Evolutionary conservation across 2,888 invertebrate species (phyloP), one percentile per base, ranked within the genome.

Genomic region (Mythimna impura): DNA sequence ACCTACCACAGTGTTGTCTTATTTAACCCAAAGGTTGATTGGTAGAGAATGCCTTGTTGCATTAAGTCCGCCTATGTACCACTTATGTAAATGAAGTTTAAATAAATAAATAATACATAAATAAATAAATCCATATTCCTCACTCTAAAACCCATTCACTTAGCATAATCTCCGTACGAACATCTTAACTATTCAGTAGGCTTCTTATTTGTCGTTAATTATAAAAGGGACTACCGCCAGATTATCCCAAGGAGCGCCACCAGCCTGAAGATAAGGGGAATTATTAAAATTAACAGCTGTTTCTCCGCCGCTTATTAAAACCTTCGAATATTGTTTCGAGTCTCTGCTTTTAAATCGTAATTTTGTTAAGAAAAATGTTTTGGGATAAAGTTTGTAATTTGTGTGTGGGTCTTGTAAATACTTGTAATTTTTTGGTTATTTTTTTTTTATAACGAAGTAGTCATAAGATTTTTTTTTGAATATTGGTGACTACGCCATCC

Each of bases 281-380:
- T 87, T 86, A 87, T 85, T 86, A 82, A 86, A 88, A 88, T 87
- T 85, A 85, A 87, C 88, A 88, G 85, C 82, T 84, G 85, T 87
- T 85, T 82, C 77, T 68, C 70, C 60, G 43, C 71, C 77, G 66
- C 75, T 75, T 83, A 77, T 77, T 79, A 81, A 43, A 61, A 22
- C 55, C 70, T 66, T 73, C 76, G 57, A 73, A 81, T 76, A 83
- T 79, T 74, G 79, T 77, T 76, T 66, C 30, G 40, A 80, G 64
- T 66, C 61, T 58, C 60, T 62, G 61, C 71, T 71, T 80, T 50
- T 73, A 62, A 76, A 71, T 63, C 30, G 72, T 73, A 67, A 73
- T 72, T 73, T 75, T 71, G 71, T 69, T 63, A 50, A 4, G 34
- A 76, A 81, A 71, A 71, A 77, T 74, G 57, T 71, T 71, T 61